Evolutionary conservation across 2,113 vertebrate genomes (phyloP).

Genomic region (Bos javanicus): DNA sequence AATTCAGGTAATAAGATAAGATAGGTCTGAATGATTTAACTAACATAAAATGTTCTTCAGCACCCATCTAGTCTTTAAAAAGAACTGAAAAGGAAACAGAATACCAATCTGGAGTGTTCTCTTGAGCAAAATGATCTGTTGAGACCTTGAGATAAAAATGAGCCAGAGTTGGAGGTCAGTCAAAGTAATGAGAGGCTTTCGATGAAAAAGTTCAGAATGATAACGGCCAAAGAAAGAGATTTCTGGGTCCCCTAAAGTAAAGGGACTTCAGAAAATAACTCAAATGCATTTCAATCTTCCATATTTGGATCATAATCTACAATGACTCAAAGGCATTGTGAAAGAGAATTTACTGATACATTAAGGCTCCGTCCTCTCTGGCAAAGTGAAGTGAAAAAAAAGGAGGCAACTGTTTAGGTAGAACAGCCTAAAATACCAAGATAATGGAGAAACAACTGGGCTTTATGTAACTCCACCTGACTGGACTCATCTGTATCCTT

Average conservation of each 20-base stretch:
- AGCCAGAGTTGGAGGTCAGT: conserved; percentile 13
- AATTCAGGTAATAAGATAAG: conserved; percentile 77
- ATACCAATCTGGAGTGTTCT: conserved; percentile 67
- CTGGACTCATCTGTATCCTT: neutral
- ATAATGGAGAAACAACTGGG: neutral
- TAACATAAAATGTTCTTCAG: conserved; percentile 70
- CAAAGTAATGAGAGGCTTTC: conserved; percentile 32
- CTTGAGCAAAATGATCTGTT: conserved; percentile 68
- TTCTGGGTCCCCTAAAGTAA: neutral
- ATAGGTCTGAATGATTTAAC: conserved; percentile 78
- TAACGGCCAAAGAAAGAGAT: conserved; percentile 15
- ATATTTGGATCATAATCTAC: neutral
- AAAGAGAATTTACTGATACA: neutral
- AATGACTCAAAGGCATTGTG: neutral
- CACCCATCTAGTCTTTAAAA: conserved; percentile 64
- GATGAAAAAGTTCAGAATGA: conserved; percentile 6
- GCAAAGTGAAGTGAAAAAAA: neutral
- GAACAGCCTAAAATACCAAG: neutral
- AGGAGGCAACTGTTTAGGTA: neutral
- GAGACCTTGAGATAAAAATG: conserved; percentile 36
- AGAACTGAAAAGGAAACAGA: conserved; percentile 73
- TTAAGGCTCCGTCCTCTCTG: neutral
- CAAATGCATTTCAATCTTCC: neutral
- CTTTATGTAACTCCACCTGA: neutral
- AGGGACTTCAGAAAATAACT: neutral